phyloP scores from a whole-genome alignment of 2,797 vertebrate species.

The Australoheros facetus region DNA sequence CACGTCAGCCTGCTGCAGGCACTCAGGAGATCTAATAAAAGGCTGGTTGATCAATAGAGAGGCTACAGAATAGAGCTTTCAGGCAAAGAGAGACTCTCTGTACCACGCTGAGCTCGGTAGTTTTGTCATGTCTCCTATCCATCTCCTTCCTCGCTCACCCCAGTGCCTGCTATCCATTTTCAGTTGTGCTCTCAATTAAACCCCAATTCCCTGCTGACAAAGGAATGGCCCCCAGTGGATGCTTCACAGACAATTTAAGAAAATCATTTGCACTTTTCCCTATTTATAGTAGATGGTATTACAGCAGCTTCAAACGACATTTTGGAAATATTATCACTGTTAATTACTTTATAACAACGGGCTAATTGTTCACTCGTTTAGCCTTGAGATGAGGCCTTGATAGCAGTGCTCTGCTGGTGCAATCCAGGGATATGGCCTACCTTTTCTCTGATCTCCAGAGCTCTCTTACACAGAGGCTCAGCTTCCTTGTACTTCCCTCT shows the following conservation, averaged over 20 bases:
- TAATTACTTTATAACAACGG: constrained; percentile 42
- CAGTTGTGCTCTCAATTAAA: constrained; percentile 68
- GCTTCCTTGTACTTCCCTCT: constrained; percentile 98
- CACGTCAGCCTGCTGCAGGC: constrained; percentile 31
- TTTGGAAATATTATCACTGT: constrained; percentile 27
- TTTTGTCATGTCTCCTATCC: constrained; percentile 13
- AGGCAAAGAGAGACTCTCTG: constrained; percentile 38
- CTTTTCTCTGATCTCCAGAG: constrained; percentile 98
- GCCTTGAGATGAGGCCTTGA: constrained; percentile 29
- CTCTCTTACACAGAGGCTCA: constrained; percentile 95
- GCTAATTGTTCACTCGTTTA: constrained; percentile 33
- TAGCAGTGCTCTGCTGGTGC: constrained; percentile 16
- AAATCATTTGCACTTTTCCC: constrained; percentile 38
- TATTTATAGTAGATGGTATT: constrained; percentile 52
- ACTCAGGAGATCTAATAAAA: constrained; percentile 61
- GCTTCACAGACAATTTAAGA: constrained; percentile 44
- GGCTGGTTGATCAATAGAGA: constrained; percentile 55
- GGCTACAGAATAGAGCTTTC: constrained; percentile 38
- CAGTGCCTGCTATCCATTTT: constrained; percentile 34
- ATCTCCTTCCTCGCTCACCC: constrained; percentile 15
- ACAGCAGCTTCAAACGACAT: constrained; percentile 24
- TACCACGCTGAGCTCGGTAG: constrained; percentile 10
- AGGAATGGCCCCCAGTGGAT: constrained; percentile 28
- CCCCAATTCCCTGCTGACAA: constrained; percentile 33
- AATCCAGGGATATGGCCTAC: constrained; percentile 71